A percentile compares a stretch with the other conserved stretches of the same genome.
These are phyloP conservation scores for Carpatolechia fugitivella DNA, from an alignment of 2,888 invertebrate species.

Conservation along the genomic window DNA sequence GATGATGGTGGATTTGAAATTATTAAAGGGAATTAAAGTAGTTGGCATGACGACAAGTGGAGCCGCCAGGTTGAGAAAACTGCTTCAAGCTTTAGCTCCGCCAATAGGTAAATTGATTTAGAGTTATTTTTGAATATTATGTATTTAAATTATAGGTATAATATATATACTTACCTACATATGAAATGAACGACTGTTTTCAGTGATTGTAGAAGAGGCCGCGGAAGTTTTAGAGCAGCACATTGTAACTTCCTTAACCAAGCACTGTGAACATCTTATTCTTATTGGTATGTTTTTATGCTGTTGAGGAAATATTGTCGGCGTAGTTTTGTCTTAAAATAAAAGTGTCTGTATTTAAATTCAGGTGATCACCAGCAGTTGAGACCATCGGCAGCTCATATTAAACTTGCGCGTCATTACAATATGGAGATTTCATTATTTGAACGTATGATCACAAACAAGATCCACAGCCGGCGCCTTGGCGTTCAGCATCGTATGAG, in stretches of 20 bases:
- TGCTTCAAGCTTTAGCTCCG: slow-evolving; percentile 80
- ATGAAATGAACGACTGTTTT: too few relatives aligned
- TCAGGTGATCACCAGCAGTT: slow-evolving; percentile 90
- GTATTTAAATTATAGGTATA: too few relatives aligned
- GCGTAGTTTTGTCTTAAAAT: not conserved
- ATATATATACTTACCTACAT: too few relatives aligned
- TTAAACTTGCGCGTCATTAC: slow-evolving; percentile 81
- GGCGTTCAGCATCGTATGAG: slow-evolving; percentile 89
- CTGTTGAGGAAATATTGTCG: too few relatives aligned
- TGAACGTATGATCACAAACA: slow-evolving; percentile 87
- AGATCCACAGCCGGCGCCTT: slow-evolving; percentile 80
- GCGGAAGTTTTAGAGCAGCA: slow-evolving; percentile 93
- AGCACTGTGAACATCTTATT: slow-evolving; percentile 86
- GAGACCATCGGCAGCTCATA: slow-evolving; percentile 84
- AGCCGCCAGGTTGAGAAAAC: slow-evolving; percentile 83
- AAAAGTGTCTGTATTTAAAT: not conserved
- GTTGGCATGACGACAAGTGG: slow-evolving; percentile 89
- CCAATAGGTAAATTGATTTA: slow-evolving; percentile 78
- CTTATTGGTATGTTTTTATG: slow-evolving; percentile 81
- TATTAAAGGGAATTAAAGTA: slow-evolving; percentile 71
- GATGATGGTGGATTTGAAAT: slow-evolving; percentile 76
- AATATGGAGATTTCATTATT: slow-evolving; percentile 88
- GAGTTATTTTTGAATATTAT: too few relatives aligned
- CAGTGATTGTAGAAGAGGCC: slow-evolving; percentile 92
- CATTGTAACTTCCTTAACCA: slow-evolving; percentile 85